phyloP scores from a whole-genome alignment of 2,888 invertebrate genomes.

The Trissolcus brochymenae region DNA sequence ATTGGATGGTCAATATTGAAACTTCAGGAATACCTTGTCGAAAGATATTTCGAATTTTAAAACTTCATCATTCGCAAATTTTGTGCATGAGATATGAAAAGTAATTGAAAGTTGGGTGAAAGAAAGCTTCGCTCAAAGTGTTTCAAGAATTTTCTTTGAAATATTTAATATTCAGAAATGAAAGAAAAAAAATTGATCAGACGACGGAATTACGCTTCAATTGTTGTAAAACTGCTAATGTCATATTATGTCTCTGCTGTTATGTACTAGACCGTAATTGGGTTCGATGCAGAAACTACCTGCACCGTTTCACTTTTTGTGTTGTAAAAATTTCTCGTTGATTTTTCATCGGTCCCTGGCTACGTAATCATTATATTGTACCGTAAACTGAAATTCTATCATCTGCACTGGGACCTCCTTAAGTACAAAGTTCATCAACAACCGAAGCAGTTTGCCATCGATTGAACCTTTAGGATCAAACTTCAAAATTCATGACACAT shows the following conservation, averaged over 20 bases:
- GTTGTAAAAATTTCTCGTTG: neutral
- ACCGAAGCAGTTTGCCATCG: conserved; percentile 18
- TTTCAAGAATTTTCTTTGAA: too few species aligned
- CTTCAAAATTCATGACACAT: conserved; percentile 14
- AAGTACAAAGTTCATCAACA: conserved; percentile 38
- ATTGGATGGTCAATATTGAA: neutral
- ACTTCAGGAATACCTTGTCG: neutral
- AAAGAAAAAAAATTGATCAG: too few species aligned
- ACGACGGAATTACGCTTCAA: too few species aligned
- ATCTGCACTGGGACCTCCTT: conserved; percentile 16
- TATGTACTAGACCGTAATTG: too few species aligned
- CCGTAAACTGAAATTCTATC: conserved; percentile 24
- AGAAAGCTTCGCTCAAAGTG: too few species aligned
- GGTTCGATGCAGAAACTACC: too few species aligned
- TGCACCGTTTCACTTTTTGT: neutral
- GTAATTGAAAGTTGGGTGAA: too few species aligned
- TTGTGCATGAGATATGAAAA: too few species aligned
- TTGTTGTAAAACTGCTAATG: too few species aligned
- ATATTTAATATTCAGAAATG: too few species aligned
- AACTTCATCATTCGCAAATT: neutral
- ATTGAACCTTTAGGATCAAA: conserved; percentile 24
- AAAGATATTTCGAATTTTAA: neutral
- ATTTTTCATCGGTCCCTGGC: conserved; percentile 3
- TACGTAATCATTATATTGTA: conserved; percentile 15
- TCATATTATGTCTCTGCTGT: too few species aligned